A percentile compares a stretch with the other conserved stretches of the same genome.
phyloP scores from a whole-genome alignment of 2,888 invertebrate species.

The Physocephala rufipes region DNA sequence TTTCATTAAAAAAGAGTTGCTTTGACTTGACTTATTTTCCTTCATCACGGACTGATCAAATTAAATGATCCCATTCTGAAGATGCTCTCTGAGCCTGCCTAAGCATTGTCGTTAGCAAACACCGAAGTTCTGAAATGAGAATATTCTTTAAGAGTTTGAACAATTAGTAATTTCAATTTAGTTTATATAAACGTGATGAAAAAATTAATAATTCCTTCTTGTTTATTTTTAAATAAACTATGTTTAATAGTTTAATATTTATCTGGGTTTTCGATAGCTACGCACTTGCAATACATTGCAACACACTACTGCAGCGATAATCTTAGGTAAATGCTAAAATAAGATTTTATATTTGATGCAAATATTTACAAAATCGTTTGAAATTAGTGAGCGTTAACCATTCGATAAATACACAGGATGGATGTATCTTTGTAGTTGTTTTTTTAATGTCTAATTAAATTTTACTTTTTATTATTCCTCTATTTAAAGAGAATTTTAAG shows the following conservation, averaged over 20 bases:
- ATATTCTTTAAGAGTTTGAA: constrained; percentile 23
- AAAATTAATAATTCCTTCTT: constrained; percentile 9
- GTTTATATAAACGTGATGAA: constrained; percentile 1
- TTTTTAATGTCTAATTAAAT: constrained; percentile 10
- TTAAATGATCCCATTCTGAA: background rate
- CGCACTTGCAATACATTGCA: background rate
- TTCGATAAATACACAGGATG: background rate
- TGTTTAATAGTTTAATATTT: constrained; percentile 21
- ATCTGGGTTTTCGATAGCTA: constrained; percentile 5
- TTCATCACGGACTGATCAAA: constrained; percentile 17
- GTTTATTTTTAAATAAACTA: constrained; percentile 24
- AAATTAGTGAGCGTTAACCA: no score
- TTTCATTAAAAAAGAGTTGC: constrained; percentile 32
- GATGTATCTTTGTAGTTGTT: background rate
- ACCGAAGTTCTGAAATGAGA: constrained; percentile 38
- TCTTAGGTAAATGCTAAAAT: constrained; percentile 16
- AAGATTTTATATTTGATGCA: background rate
- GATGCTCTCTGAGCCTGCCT: background rate
- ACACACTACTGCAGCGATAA: constrained; percentile 1
- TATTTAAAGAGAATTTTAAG: no score
- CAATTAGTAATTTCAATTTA: background rate
- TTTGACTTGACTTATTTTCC: constrained; percentile 27
- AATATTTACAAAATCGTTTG: constrained; percentile 21
- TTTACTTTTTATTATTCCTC: background rate
- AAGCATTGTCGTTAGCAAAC: constrained; percentile 19